Conservation (phyloP, 2,888 invertebrate species). For the Protophormia terraenovae region DNA sequence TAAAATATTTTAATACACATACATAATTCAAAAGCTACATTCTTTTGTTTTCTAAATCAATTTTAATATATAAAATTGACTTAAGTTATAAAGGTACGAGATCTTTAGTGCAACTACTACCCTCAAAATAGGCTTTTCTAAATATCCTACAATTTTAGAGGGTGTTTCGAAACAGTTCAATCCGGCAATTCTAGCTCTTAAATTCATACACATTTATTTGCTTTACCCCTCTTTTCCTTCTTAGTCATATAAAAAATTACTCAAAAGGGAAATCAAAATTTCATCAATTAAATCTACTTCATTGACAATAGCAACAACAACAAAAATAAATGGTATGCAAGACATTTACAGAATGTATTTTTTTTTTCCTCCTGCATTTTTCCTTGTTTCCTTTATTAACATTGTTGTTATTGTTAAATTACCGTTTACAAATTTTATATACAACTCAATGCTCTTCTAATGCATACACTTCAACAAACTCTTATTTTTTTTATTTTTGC, state of each 20-base stretch:
- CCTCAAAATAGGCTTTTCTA: too few relatives aligned
- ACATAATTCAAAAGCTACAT: too few relatives aligned
- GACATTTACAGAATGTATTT: background rate
- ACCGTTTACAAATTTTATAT: constrained; percentile 21
- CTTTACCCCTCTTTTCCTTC: background rate
- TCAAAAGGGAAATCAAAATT: constrained; percentile 56
- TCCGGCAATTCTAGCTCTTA: too few relatives aligned
- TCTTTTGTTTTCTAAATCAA: too few relatives aligned
- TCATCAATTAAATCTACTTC: constrained; percentile 62
- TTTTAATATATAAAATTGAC: too few relatives aligned
- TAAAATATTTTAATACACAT: too few relatives aligned
- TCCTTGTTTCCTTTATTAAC: constrained; percentile 11
- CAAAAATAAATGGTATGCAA: constrained; percentile 12
- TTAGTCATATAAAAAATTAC: background rate
- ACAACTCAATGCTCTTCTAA: constrained; percentile 38
- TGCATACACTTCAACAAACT: background rate
- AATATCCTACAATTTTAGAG: too few relatives aligned
- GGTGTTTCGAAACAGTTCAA: too few relatives aligned
- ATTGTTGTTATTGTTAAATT: constrained; percentile 48
- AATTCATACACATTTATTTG: background rate
- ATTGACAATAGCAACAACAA: constrained; percentile 31
- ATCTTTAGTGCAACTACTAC: too few relatives aligned
- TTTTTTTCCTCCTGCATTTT: background rate
- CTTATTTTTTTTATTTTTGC: background rate
- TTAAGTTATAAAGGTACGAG: too few relatives aligned